Percentiles rank a stretch among this genome's conserved stretches.
Evolutionary conservation across 2,888 invertebrate species (phyloP).

Genomic region (Eupsilia transversa): DNA sequence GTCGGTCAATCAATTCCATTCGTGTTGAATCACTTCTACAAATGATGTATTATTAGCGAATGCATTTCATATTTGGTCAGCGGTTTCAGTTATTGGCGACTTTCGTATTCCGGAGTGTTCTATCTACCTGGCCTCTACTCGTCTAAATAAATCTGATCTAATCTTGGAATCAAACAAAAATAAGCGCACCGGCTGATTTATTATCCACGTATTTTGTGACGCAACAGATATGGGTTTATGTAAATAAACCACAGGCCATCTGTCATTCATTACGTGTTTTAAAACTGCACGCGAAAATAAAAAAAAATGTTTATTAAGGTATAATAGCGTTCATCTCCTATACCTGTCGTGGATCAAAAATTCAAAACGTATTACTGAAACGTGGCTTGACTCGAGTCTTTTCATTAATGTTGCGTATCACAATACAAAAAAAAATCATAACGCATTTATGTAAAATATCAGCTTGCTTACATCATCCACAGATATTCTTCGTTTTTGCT

Average conservation of each 20-base stretch:
- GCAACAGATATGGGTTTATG: constrained; percentile 7
- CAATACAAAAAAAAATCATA: background rate
- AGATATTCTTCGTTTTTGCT: constrained; percentile 87
- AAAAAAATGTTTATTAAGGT: background rate
- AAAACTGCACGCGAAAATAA: background rate
- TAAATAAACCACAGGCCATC: background rate
- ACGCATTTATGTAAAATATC: constrained; percentile 19
- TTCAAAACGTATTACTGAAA: background rate
- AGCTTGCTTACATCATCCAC: constrained; percentile 87
- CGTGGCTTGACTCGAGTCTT: background rate
- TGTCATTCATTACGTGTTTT: constrained; percentile 1
- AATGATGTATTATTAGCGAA: constrained; percentile 50
- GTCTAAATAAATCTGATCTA: constrained; percentile 37
- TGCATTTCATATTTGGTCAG: constrained; percentile 50
- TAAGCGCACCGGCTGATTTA: constrained; percentile 1
- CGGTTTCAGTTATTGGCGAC: constrained; percentile 25
- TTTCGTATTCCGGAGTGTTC: constrained; percentile 44
- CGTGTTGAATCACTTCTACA: constrained; percentile 42
- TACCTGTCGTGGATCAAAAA: background rate
- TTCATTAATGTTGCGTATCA: background rate
- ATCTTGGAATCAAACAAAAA: constrained; percentile 35
- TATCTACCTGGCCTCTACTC: background rate
- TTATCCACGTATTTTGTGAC: constrained; percentile 11
- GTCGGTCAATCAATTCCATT: constrained; percentile 20
- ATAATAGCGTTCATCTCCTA: background rate